Evolutionary conservation across 2,797 vertebrate species (phyloP), one percentile per base, ranked within the genome.

Genomic region (Ficedula albicollis): DNA sequence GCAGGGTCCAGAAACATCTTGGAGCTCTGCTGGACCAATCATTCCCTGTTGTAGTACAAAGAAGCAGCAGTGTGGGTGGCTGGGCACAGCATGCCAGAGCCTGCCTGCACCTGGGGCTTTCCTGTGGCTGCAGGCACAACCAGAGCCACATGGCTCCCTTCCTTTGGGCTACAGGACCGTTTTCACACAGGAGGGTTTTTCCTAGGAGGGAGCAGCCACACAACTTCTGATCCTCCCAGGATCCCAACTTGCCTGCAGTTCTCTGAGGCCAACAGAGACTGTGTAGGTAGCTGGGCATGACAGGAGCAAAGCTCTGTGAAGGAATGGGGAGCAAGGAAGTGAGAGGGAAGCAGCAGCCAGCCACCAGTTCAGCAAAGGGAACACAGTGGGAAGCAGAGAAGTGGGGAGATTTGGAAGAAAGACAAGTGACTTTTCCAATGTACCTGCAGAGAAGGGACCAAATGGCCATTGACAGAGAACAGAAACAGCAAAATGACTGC

Each of bases 271-370:
- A 48, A 7, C 9, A 39, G 25, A 21, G 18, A 18, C 55, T 27
- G 32, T 6, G 58, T 0, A 2, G 41, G 38, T 11, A 51, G 58
- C 52, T 20, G 23, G 58, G 44, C 41, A 20, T 0, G 10, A 14
- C 17, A 44, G 51, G 10, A 51, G 34, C 32, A 58, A 29, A 20
- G 43, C 49, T 62, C 43, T 29, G 29, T 17, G 36, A 59, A 55
- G 39, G 32, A 38, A 75, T 4, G 13, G 41, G 29, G 21, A 80
- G 36, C 39, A 15, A 19, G 23, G n/a, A 36, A 56, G 13, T 0
- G 3, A 80, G 41, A 30, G 18, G 27, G 25, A 49, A 46, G 51
- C 64, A 77, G 64, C 15, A 59, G 46, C 26, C 27, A 51, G 39
- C 25, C 14, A 20, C 11, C 46, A 66, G 43, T 9, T 43, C 25